These are phyloP conservation scores for Chymomyza fuscimana DNA, from an alignment of 2,888 invertebrate genomes.

Conservation along the genomic window DNA sequence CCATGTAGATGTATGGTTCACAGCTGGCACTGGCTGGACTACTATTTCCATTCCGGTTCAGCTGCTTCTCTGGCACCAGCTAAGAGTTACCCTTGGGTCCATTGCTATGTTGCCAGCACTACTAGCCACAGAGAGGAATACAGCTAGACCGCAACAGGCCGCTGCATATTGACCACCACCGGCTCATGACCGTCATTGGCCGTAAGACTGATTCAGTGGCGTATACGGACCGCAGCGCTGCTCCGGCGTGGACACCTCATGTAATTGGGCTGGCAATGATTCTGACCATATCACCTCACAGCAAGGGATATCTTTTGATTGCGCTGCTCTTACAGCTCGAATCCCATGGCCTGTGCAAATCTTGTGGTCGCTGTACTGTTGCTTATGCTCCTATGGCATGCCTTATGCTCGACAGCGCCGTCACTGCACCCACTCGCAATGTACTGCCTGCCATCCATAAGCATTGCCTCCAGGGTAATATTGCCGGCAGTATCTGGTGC, in stretches of 20 bases:
- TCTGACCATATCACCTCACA: conserved; percentile 87
- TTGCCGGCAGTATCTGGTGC: conserved; percentile 97
- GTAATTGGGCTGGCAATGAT: conserved; percentile 96
- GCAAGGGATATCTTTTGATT: conserved; percentile 85
- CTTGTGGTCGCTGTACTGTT: conserved; percentile 93
- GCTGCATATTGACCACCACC: conserved; percentile 90
- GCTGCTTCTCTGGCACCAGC: conserved; percentile 4
- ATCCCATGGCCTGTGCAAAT: conserved; percentile 95
- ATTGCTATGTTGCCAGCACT: conserved; percentile 17
- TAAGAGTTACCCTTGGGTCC: conserved; percentile 12
- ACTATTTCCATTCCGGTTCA: neutral
- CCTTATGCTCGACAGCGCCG: conserved; percentile 90
- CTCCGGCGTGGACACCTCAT: conserved; percentile 90
- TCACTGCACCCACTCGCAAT: conserved; percentile 93
- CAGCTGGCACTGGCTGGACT: neutral
- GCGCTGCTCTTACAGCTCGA: conserved; percentile 86
- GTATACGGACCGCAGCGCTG: conserved; percentile 91
- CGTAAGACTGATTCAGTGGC: conserved; percentile 57
- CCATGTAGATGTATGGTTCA: neutral
- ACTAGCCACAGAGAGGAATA: conserved; percentile 83
- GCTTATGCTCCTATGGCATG: conserved; percentile 86
- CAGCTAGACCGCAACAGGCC: conserved; percentile 87
- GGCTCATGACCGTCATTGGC: conserved; percentile 86
- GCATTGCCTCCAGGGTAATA: conserved; percentile 96
- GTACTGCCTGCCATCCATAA: conserved; percentile 90